Percentiles rank a stretch among this genome's conserved stretches.
Evolutionary conservation across 2,888 invertebrate species (phyloP).

Genomic region (Eumerus sabulonum): DNA sequence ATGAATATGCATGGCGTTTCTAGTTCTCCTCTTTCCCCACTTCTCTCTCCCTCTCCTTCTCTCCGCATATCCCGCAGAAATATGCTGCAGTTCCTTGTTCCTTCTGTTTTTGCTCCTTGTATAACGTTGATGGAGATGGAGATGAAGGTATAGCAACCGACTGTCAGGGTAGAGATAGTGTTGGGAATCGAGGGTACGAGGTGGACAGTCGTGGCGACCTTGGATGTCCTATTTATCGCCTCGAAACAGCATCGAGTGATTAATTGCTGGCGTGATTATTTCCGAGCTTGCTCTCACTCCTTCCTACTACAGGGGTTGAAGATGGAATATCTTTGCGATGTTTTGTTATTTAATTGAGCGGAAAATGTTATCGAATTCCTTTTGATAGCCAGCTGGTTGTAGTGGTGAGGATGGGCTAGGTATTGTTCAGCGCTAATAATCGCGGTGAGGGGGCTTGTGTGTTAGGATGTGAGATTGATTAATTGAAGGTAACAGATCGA

Average conservation of each 20-base stretch:
- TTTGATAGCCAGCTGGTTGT: conserved; percentile 1
- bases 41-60: too few species aligned
- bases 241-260: conserved; percentile 55
- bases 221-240: conserved; percentile 40
- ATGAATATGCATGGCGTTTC: conserved; percentile 62
- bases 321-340: conserved; percentile 52
- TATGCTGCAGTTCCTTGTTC: not conserved
- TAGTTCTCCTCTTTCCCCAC: conserved; percentile 35
- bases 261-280: conserved; percentile 65
- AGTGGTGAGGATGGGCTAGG: conserved; percentile 18
- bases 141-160: not conserved
- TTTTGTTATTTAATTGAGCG: conserved; percentile 64
- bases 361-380: conserved; percentile 60
- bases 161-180: conserved; percentile 29
- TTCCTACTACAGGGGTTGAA: conserved; percentile 7
- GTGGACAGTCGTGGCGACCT: conserved; percentile 12
- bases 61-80: too few species aligned
- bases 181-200: conserved; percentile 23
- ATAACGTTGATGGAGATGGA: too few species aligned
- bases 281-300: conserved; percentile 28
- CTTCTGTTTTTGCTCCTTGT: not conserved
- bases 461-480: not conserved
- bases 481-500: too few species aligned
- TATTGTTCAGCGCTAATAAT: conserved; percentile 45
- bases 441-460: not conserved